Evolutionary conservation across 2,888 invertebrate genomes (phyloP), one percentile per base, ranked within the genome.

Genomic region (Ormyrus nitidulus): DNA sequence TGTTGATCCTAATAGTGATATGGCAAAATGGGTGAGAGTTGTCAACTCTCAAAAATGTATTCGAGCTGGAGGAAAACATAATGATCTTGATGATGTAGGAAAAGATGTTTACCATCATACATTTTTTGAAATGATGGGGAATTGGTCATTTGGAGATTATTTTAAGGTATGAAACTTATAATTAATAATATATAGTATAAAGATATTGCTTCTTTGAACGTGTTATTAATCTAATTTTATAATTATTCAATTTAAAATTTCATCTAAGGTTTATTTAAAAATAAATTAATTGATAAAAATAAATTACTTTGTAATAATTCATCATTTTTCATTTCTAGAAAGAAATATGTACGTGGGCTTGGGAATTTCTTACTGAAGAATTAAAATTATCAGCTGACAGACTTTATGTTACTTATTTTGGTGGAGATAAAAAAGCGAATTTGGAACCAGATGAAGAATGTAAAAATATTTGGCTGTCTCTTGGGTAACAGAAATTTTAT

Each of bases 121-220:
- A 4, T 99, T 99, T 91, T 99, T 99, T 91, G 99, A 99, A 92
- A 99, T 99, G 99, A 93, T 99, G 93, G 99, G 99, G 7, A 99
- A 99, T 91, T 99, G 99, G 99, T 99, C 99, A 0, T 99, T 99
- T 92, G 99, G 99, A n/a, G 99, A 99, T 91, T 99, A 99, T 90
- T 99, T 99, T 91, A 99, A 99, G 91, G 94, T 94, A 86, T 83
- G 61, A 64, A 19, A 19, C 19, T 19, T 19, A 19, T 19, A 19
- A 9, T 62, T 64, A 68, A 59, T 70, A 44, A 9, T 59, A 59
- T 56, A 8, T 19, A 19, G 19, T 19, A 19, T 19, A 19, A 19
- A 19, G 19, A 19, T 19, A 19, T 19, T 19, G 19, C 19, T 19
- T 19, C 19, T 19, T 19, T 19, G 48, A 10, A 56, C 58, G n/a